Conservation (phyloP, 2,113 vertebrate species). For the Passer montanus region DNA sequence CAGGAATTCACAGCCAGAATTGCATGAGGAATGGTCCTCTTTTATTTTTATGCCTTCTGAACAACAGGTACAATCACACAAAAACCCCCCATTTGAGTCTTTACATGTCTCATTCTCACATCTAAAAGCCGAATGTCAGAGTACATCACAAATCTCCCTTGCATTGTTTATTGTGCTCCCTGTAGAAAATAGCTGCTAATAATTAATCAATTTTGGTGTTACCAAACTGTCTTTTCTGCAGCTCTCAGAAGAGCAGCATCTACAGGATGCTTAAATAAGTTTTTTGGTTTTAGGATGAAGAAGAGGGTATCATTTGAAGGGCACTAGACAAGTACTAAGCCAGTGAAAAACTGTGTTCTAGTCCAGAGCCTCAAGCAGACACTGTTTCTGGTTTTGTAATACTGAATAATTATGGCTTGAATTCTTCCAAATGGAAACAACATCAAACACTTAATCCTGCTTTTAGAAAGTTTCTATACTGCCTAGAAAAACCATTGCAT, state of each 20-base stretch:
- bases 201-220: background rate
- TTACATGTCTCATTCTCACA: background rate
- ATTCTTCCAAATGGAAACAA: constrained; percentile 29
- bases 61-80: background rate
- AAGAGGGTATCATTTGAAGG: background rate
- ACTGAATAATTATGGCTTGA: background rate
- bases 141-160: background rate
- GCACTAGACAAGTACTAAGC: background rate
- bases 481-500: background rate
- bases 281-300: background rate
- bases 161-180: background rate
- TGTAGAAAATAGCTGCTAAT: background rate
- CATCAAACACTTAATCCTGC: background rate
- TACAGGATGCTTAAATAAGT: background rate
- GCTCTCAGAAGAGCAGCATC: background rate
- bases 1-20: background rate
- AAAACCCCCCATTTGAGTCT: fast-evolving
- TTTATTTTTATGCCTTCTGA: background rate
- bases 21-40: background rate
- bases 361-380: background rate
- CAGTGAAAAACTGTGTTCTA: background rate
- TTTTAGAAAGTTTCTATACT: background rate
- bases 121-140: background rate
- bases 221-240: background rate
- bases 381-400: constrained; percentile 38